phyloP scores from a whole-genome alignment of 2,888 invertebrate genomes.

The Drosophila imparisetae region DNA sequence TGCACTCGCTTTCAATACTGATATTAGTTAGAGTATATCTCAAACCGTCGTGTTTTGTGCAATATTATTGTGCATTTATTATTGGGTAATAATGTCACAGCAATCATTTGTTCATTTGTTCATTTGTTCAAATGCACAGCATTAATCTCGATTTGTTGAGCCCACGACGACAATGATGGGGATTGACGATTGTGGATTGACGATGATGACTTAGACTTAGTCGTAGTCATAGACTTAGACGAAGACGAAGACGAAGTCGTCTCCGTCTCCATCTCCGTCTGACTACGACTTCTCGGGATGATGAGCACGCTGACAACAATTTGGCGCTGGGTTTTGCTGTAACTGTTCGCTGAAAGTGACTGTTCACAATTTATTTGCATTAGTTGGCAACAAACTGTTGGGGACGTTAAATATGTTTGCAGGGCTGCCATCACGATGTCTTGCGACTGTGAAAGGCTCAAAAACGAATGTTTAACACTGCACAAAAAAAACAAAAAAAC shows the following conservation, averaged over 20 bases:
- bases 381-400: constrained; percentile 70
- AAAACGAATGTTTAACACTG: constrained; percentile 18
- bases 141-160: constrained; percentile 33
- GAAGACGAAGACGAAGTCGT: constrained; percentile 11
- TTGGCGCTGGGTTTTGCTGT: constrained; percentile 14
- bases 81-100: constrained; percentile 60
- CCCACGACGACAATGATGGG: constrained; percentile 33
- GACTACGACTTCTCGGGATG: constrained; percentile 42
- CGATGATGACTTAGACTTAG: constrained; percentile 15
- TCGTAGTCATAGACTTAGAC: background rate
- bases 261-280: background rate
- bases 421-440: constrained; percentile 43
- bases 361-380: constrained; percentile 75
- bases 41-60: background rate
- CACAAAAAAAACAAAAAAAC: constrained; percentile 9
- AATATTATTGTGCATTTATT: constrained; percentile 15
- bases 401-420: constrained; percentile 24
- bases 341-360: constrained; percentile 42
- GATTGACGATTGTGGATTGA: constrained; percentile 48
- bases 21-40: background rate
- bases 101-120: constrained; percentile 57
- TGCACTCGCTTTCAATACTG: background rate
- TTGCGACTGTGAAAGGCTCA: constrained; percentile 52
- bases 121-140: constrained; percentile 50
- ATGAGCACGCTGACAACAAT: constrained; percentile 61